A percentile compares a stretch with the other conserved stretches of the same genome.
phyloP scores from a whole-genome alignment of 2,888 invertebrate species.

The Drosophila niveifrons region DNA sequence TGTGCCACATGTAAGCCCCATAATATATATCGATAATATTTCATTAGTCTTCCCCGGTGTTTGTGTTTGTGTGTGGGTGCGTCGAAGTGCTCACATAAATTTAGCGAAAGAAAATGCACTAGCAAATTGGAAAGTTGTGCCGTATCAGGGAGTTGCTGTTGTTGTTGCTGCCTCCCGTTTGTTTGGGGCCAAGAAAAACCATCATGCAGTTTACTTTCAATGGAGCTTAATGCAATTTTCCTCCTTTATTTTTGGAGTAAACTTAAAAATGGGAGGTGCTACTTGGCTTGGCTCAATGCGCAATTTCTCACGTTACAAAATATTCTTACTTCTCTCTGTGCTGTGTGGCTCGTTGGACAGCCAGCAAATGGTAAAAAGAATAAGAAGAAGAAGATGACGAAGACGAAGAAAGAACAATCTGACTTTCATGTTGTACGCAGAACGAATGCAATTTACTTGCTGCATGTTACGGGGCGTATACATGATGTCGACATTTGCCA shows the following conservation, averaged over 20 bases:
- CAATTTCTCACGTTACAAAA: constrained; percentile 58
- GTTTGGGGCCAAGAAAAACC: constrained; percentile 7
- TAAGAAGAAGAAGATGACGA: no score
- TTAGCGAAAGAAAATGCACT: constrained; percentile 74
- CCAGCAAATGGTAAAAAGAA: constrained; percentile 20
- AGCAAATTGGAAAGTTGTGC: constrained; percentile 70
- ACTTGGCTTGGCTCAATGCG: constrained; percentile 25
- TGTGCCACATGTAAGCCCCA: constrained; percentile 64
- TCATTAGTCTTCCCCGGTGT: constrained; percentile 61
- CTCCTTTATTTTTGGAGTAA: constrained; percentile 2
- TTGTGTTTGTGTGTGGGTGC: constrained; percentile 37
- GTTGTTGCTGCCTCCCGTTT: not conserved
- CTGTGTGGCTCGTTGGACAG: constrained; percentile 8
- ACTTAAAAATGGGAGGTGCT: constrained; percentile 18
- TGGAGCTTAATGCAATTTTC: constrained; percentile 75
- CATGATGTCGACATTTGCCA: constrained; percentile 75
- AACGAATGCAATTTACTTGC: constrained; percentile 67
- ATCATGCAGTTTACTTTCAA: constrained; percentile 51
- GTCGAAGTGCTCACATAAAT: constrained; percentile 73
- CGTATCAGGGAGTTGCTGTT: constrained; percentile 29
- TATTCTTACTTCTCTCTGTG: constrained; percentile 50
- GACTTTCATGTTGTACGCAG: constrained; percentile 17
- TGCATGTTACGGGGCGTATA: constrained; percentile 68
- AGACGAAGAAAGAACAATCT: not conserved
- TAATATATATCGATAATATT: constrained; percentile 81